Evolutionary conservation across 2,797 vertebrate species (phyloP), one percentile per base, ranked within the genome.

Genomic region (Distichodus sexfasciatus): DNA sequence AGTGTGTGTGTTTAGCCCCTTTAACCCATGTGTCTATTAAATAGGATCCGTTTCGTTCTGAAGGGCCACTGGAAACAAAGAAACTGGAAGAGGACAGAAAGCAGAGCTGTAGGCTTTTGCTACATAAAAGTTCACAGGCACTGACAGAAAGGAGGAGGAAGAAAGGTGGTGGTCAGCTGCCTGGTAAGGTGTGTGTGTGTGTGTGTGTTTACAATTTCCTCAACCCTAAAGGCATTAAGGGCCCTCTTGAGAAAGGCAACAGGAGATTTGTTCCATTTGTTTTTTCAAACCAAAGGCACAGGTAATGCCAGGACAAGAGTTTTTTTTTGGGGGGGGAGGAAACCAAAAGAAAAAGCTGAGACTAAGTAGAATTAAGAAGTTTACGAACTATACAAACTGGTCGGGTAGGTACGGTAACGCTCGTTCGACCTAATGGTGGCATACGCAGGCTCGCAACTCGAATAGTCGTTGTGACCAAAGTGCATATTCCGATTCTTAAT

Each of bases 261-360:
- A 74, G 26, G 4, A 65, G 66, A 15, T 36, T 57, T 84, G 84
- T 85, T 69, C 76, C 74, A 82, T 40, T 19, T 36, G n/a, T 0
- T 12, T 17, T 53, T 7, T 23, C 31, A 15, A 47, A 50, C 79
- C 75, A 78, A 92, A 92, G 91, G 90, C 91, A 91, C 90, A 78
- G 81, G 77, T 84, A 75, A 87, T 76, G 69, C 77, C 77, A 66
- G 82, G 69, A 46, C 75, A 58, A 66, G 38, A 48, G 19, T 53
- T 38, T 41, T 65, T 26, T 66, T 70, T 23, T 53, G 44, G 21
- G 17, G 19, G 14, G 29, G 11, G 23, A 6, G 41, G 9, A 14
- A 28, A 41, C 10, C 21, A 50, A 2, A 5, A 10, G 15, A 35
- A 38, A n/a, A 36, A 23, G 6, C 9, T 17, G 5, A 51, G n/a